Conservation (phyloP, 2,888 invertebrate species). For the Neocrepidodera transversa region DNA sequence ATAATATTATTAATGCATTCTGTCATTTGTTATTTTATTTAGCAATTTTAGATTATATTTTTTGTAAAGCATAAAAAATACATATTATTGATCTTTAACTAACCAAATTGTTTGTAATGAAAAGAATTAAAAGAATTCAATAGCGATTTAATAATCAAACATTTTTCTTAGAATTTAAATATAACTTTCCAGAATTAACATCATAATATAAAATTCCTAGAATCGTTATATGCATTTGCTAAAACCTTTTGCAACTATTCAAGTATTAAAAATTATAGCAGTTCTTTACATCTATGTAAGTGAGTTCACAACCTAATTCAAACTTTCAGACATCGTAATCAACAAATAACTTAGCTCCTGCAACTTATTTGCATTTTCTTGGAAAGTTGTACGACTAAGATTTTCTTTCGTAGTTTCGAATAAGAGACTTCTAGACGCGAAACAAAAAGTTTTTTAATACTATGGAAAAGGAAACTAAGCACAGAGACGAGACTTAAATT, state of each 20-base stretch:
- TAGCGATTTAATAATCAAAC: neutral
- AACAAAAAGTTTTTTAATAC: conserved; percentile 29
- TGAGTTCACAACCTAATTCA: conserved; percentile 26
- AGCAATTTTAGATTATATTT: no score
- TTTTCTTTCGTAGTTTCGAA: conserved; percentile 11
- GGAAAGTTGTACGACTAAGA: conserved; percentile 19
- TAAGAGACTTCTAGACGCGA: conserved; percentile 14
- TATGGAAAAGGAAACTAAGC: neutral
- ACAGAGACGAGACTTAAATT: neutral
- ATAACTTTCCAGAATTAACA: conserved; percentile 4
- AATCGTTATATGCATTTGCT: conserved; percentile 18
- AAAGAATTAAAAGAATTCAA: no score
- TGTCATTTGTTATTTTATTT: no score
- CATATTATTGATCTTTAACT: no score
- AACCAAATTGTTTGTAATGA: no score
- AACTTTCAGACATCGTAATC: conserved; percentile 27
- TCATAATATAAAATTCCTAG: conserved; percentile 13
- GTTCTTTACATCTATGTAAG: conserved; percentile 21
- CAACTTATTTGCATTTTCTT: conserved; percentile 27
- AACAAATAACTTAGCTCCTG: conserved; percentile 27
- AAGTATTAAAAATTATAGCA: conserved; percentile 23
- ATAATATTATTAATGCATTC: no score
- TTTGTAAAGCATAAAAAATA: no score
- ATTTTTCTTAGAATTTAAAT: conserved; percentile 2
- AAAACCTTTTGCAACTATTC: conserved; percentile 10